Evolutionary conservation across 1,140 invertebrate genomes (phyloP).

Genomic region (Calliphora vicina): DNA sequence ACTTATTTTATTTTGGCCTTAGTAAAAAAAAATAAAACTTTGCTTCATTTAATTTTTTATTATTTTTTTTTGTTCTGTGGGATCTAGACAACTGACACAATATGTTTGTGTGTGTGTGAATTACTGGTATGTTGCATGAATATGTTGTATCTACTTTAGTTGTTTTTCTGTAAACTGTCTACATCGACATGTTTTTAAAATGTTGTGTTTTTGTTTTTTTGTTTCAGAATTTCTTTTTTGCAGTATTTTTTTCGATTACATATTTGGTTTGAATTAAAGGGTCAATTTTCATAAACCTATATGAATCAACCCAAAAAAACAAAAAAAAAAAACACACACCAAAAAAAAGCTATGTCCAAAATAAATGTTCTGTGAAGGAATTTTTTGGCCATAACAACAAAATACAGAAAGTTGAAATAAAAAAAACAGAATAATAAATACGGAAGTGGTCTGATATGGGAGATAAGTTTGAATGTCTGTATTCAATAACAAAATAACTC

Average conservation of each 20-base stretch:
- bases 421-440: background rate
- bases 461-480: slow-evolving; percentile 2
- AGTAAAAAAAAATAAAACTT: too few species aligned
- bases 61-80: too few species aligned
- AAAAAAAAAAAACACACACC: background rate
- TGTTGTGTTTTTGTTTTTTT: slow-evolving; percentile 2
- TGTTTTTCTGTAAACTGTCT: background rate
- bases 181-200: background rate
- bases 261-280: slow-evolving; percentile 7
- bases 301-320: too few species aligned
- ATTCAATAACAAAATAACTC: background rate
- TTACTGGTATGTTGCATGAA: background rate
- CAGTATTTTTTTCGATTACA: background rate
- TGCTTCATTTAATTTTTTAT: too few species aligned
- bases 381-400: background rate
- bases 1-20: too few species aligned
- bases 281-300: background rate
- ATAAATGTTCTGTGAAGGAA: slow-evolving; percentile 23
- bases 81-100: too few species aligned
- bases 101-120: too few species aligned
- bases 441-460: slow-evolving; percentile 17
- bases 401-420: slow-evolving; percentile 9
- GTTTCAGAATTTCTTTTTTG: slow-evolving; percentile 4
- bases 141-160: background rate
- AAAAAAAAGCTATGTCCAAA: background rate